phyloP scores from a whole-genome alignment of 2,797 vertebrate species.

The Threskiornis aethiopicus region DNA sequence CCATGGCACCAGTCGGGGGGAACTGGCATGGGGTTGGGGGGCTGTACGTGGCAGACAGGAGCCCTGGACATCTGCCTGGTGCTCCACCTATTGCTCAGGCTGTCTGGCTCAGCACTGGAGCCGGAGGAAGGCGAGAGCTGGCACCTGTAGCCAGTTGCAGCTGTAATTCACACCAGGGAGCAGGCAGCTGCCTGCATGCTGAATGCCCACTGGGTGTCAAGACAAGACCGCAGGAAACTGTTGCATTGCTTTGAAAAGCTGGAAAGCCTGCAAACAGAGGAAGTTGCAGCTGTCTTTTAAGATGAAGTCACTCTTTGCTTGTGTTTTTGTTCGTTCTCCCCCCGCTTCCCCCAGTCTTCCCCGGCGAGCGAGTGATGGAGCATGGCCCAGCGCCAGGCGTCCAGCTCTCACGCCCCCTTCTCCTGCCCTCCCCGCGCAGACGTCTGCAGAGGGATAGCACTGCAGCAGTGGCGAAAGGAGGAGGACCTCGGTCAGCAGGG shows the following conservation, averaged over 20 bases:
- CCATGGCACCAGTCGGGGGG: accelerated
- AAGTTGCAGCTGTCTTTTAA: slow-evolving; percentile 37
- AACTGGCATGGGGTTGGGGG: accelerated
- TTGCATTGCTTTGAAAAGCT: not conserved
- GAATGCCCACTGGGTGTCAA: slow-evolving; percentile 50
- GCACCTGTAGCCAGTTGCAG: not conserved
- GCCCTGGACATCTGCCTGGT: not conserved
- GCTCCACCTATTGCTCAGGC: not conserved
- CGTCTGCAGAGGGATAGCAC: not conserved
- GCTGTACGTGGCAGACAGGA: accelerated
- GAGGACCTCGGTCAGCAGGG: not conserved
- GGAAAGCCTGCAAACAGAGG: not conserved
- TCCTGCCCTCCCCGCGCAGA: not conserved
- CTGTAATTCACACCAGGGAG: accelerated
- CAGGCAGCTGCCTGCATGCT: not conserved
- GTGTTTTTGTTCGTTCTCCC: not conserved
- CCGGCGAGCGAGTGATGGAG: not conserved
- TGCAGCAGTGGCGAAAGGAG: not conserved
- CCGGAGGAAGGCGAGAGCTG: accelerated
- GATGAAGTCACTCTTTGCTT: slow-evolving; percentile 51
- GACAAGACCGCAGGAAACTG: not conserved
- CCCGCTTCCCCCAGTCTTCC: not conserved
- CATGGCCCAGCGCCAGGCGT: not conserved
- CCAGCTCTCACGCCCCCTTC: slow-evolving; percentile 33
- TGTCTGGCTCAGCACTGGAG: not conserved